phyloP scores from a whole-genome alignment of 1,140 invertebrate genomes.

The Fopius arisanus region DNA sequence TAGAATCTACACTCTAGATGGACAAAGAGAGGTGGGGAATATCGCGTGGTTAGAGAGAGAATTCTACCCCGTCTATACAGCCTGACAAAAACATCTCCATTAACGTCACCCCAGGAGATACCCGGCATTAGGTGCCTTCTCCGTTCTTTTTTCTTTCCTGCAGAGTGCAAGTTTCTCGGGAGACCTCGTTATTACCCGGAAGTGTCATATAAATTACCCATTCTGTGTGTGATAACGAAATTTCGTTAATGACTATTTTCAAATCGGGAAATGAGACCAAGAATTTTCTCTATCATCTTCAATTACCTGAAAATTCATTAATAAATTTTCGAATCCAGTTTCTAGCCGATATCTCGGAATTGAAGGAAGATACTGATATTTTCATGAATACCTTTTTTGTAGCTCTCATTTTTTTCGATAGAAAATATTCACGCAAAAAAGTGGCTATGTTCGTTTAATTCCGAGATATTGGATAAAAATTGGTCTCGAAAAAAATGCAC shows the following conservation, averaged over 20 bases:
- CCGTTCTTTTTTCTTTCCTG: background rate
- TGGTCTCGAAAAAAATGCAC: no score
- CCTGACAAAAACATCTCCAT: conserved; percentile 35
- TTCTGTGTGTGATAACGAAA: background rate
- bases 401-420: no score
- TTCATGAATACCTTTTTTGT: no score
- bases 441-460: no score
- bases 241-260: background rate
- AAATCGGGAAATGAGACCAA: no score
- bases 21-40: background rate
- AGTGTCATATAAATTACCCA: background rate
- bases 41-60: conserved; percentile 3
- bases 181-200: background rate
- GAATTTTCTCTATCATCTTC: no score
- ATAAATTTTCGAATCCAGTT: no score
- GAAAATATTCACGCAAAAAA: no score
- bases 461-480: no score
- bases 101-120: conserved; percentile 15
- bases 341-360: no score
- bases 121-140: background rate
- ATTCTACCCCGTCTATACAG: conserved; percentile 12
- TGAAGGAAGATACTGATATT: no score
- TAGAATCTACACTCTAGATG: background rate
- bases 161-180: background rate
- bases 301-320: no score